Conservation (phyloP, 2,797 vertebrate genomes). For the Sarcophilus harrisii region DNA sequence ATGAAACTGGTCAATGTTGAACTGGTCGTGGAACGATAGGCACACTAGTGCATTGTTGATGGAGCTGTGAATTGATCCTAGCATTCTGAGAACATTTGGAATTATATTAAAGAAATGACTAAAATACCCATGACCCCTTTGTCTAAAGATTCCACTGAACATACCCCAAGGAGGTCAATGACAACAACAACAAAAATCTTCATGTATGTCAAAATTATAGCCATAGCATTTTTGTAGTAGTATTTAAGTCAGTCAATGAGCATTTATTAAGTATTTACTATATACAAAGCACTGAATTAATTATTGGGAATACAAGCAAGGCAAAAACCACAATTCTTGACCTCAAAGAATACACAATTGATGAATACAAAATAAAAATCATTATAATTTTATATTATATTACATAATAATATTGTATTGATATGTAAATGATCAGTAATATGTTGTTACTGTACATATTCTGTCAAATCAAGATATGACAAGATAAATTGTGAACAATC, state of each 20-base stretch:
- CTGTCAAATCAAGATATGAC: not conserved
- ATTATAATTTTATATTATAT: not conserved
- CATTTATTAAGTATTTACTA: too few species aligned
- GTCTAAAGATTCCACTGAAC: not conserved
- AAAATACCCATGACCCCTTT: not conserved
- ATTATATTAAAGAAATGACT: not conserved
- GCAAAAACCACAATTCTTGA: not conserved
- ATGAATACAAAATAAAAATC: not conserved
- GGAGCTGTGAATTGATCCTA: not conserved
- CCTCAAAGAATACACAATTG: not conserved
- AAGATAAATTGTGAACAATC: not conserved
- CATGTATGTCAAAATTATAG: not conserved
- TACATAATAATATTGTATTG: too few species aligned
- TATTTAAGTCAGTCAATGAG: not conserved
- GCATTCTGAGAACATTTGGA: not conserved
- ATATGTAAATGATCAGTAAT: too few species aligned
- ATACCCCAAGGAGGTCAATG: not conserved
- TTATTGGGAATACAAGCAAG: not conserved
- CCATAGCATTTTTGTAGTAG: not conserved
- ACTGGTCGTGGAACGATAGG: not conserved
- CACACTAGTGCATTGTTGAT: not conserved
- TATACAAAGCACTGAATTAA: not conserved
- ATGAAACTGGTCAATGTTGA: not conserved
- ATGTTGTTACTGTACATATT: too few species aligned
- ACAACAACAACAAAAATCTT: not conserved